These are phyloP conservation scores for Autographa gamma DNA, from an alignment of 2,888 invertebrate species.

Conservation along the genomic window DNA sequence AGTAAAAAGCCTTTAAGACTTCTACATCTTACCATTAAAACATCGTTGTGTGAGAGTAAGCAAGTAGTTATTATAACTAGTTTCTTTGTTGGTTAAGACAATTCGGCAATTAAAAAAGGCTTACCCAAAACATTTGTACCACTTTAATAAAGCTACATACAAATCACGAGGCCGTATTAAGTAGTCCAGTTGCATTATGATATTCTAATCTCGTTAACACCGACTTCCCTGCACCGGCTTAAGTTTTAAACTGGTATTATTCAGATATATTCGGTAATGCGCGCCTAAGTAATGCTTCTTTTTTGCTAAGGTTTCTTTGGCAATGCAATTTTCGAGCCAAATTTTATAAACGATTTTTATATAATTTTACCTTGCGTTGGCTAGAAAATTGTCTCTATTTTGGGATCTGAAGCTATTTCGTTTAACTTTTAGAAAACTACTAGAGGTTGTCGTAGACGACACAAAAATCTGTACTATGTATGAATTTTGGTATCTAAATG, in stretches of 20 bases:
- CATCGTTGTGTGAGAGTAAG: no score
- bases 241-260: conserved; percentile 58
- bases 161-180: conserved; percentile 13
- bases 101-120: no score
- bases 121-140: not conserved
- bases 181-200: conserved; percentile 34
- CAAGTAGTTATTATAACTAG: no score
- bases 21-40: no score
- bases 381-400: conserved; percentile 4
- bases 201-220: conserved; percentile 48
- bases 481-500: not conserved
- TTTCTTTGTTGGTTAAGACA: no score
- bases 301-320: conserved; percentile 43
- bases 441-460: not conserved
- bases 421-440: not conserved
- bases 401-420: not conserved
- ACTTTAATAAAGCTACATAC: conserved; percentile 4
- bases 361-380: not conserved
- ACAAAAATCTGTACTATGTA: not conserved
- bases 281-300: conserved; percentile 52
- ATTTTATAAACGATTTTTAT: conserved; percentile 18
- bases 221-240: conserved; percentile 51
- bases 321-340: conserved; percentile 40
- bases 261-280: conserved; percentile 55
- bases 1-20: no score